A percentile compares a stretch with the other conserved stretches of the same genome.
Evolutionary conservation across 1,140 invertebrate genomes (phyloP).

Genomic region (Sesamia nonagrioides): DNA sequence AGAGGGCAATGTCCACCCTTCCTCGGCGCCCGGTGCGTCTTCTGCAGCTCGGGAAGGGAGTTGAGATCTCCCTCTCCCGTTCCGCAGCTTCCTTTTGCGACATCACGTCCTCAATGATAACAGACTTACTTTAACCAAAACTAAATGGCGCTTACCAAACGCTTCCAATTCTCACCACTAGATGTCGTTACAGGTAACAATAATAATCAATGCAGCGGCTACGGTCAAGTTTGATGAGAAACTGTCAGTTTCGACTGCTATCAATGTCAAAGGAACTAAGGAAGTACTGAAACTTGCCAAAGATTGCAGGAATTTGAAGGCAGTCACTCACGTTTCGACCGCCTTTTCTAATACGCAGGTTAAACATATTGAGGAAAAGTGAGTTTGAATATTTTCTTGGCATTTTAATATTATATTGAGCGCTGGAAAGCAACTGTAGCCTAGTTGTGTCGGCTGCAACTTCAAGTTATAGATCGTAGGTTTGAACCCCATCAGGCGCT

Average conservation of each 20-base stretch:
- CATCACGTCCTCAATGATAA: too few species aligned
- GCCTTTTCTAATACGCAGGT: conserved; percentile 92
- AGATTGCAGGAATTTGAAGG: conserved; percentile 88
- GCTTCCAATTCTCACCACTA: background rate
- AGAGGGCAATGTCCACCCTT: too few species aligned
- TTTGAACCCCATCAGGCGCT: too few species aligned
- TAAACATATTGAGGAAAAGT: conserved; percentile 89
- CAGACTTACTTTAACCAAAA: background rate
- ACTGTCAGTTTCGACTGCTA: conserved; percentile 89
- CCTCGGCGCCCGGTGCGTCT: too few species aligned
- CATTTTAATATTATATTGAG: background rate
- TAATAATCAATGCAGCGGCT: conserved; percentile 96
- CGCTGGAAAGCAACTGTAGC: too few species aligned
- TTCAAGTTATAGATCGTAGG: too few species aligned
- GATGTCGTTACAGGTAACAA: conserved; percentile 84
- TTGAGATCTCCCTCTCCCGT: too few species aligned
- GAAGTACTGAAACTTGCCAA: conserved; percentile 89
- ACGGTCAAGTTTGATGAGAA: conserved; percentile 96
- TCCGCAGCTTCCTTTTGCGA: too few species aligned
- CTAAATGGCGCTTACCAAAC: background rate
- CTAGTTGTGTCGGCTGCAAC: too few species aligned
- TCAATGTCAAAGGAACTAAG: conserved; percentile 90
- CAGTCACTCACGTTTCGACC: conserved; percentile 92
- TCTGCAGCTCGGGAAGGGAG: too few species aligned
- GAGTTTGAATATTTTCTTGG: conserved; percentile 50